Conservation (phyloP, 2,888 invertebrate genomes). For the Habroteleia sp. region DNA sequence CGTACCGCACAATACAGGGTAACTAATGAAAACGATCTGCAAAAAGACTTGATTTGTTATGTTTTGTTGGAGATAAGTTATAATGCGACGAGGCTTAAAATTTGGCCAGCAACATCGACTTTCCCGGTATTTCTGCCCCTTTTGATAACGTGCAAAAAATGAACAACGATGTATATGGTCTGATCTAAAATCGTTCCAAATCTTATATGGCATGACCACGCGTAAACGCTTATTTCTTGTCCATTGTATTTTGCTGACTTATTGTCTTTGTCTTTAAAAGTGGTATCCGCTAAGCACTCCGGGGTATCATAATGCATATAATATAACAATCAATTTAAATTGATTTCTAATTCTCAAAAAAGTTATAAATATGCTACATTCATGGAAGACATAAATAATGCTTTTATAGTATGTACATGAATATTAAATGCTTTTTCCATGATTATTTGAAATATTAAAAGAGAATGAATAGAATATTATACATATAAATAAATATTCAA, state of each 20-base stretch:
- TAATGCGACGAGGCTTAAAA: slow-evolving; percentile 2
- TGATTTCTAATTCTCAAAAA: too few species aligned
- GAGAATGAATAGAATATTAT: too few species aligned
- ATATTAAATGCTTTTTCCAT: too few species aligned
- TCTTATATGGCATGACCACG: slow-evolving; percentile 10
- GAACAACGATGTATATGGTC: background rate
- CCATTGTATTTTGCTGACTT: background rate
- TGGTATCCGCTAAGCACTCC: slow-evolving; percentile 9
- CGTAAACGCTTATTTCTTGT: slow-evolving; percentile 1
- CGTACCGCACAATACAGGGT: slow-evolving; percentile 6
- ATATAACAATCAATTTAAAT: too few species aligned
- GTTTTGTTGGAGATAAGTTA: slow-evolving; percentile 5
- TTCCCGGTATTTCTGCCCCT: slow-evolving; percentile 9
- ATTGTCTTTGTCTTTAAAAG: slow-evolving; percentile 14
- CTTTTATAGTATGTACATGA: too few species aligned
- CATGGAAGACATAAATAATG: too few species aligned
- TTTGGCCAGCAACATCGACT: background rate
- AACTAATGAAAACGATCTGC: slow-evolving; percentile 26
- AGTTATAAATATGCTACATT: too few species aligned
- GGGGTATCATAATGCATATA: slow-evolving; percentile 38
- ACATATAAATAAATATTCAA: too few species aligned
- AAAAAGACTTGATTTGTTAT: slow-evolving; percentile 1
- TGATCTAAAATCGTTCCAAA: slow-evolving; percentile 1
- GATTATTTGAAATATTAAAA: too few species aligned
- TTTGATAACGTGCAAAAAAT: background rate